phyloP scores from a whole-genome alignment of 2,113 vertebrate genomes.

The Azemiops feae region DNA sequence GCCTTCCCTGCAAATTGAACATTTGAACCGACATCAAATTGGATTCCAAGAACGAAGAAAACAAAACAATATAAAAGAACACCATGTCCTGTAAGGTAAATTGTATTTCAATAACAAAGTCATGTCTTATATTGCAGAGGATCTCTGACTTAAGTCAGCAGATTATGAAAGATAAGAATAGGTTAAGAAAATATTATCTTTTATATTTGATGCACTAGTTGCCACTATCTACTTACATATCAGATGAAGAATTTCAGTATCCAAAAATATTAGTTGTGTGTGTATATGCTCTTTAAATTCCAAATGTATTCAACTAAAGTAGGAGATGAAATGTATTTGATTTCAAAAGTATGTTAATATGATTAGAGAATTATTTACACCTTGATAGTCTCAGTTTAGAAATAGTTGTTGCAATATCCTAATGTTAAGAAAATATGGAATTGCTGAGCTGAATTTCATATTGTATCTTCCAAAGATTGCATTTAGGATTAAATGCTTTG shows the following conservation, averaged over 20 bases:
- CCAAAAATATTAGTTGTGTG: not conserved
- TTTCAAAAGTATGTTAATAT: not conserved
- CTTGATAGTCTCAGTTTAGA: not conserved
- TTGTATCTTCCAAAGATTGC: not conserved
- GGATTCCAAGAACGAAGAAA: not conserved
- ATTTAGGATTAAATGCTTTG: not conserved
- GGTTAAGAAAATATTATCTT: not conserved
- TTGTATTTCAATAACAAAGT: not conserved
- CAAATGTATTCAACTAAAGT: not conserved
- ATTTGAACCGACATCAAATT: not conserved
- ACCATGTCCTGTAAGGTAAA: not conserved
- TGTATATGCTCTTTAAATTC: not conserved
- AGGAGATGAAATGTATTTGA: not conserved
- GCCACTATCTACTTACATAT: not conserved
- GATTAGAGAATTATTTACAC: not conserved
- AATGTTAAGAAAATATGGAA: not conserved
- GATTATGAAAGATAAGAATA: not conserved
- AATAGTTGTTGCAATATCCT: not conserved
- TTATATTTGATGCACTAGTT: not conserved
- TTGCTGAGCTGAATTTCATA: not conserved
- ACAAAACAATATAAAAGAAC: not conserved
- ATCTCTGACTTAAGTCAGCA: not conserved
- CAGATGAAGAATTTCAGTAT: not conserved
- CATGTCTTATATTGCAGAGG: not conserved
- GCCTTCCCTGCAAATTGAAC: slow-evolving; percentile 31